Evolutionary conservation across 2,113 vertebrate genomes (phyloP).

Genomic region (Thryonomys swinderianus): DNA sequence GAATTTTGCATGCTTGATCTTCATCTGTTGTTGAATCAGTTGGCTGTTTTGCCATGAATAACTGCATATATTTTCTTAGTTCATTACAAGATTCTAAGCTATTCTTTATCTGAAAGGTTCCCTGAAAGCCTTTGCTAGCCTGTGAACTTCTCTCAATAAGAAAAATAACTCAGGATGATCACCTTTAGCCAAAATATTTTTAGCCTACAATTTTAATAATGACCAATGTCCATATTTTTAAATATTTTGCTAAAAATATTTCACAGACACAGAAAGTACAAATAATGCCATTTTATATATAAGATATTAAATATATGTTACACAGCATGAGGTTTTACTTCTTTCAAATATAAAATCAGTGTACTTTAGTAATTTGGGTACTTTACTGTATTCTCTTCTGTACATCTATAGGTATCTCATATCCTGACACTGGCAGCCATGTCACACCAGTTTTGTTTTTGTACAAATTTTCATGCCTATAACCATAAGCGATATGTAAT

Average conservation of each 20-base stretch:
- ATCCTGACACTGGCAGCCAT: neutral
- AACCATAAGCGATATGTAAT: neutral
- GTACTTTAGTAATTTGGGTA: neutral
- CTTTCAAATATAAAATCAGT: neutral
- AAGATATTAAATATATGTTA: too few species aligned
- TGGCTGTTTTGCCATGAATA: neutral
- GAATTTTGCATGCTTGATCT: neutral
- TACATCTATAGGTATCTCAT: neutral
- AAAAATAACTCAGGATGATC: neutral
- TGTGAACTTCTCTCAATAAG: neutral
- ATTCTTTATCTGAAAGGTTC: neutral
- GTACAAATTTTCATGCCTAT: neutral
- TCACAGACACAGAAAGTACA: neutral
- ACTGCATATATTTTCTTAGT: neutral
- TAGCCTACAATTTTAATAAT: neutral
- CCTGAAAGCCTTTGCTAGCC: neutral
- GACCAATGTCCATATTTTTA: neutral
- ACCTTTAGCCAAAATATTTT: neutral
- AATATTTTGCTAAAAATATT: constrained; percentile 17
- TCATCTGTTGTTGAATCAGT: neutral
- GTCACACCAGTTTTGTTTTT: neutral
- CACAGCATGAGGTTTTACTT: neutral
- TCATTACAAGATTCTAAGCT: neutral
- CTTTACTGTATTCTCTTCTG: neutral
- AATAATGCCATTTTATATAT: neutral